Base-by-base conservation (phyloP, 2,113 vertebrate species). In the Pleuronectes platessa region DNA sequence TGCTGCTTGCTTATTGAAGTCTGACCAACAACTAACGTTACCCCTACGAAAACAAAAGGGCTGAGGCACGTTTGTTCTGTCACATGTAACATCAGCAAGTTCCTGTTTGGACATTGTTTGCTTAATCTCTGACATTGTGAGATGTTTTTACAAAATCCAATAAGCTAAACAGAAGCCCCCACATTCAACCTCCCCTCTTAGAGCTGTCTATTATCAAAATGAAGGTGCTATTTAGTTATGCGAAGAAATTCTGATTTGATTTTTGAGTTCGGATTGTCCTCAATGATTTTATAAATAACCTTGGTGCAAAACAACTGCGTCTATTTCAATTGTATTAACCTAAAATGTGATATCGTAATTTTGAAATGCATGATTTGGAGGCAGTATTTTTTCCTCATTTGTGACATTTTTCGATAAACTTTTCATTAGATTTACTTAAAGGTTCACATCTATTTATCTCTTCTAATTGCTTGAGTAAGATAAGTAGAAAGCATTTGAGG, bases 391-490 rank as follows among this genome's bases (percentile, higher is more conserved):
- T 42, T 27, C 26, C 40, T 2, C 0, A 5, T 61, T 59, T 70
- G 12, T 13, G 21, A 37, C 0, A n/a, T 61, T 2, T 3, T 62
- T 40, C 9, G 9, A 9, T 35, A 35, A 9, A 37, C 35, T 37
- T 37, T 37, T 37, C 35, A 37, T 2, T 10, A 37, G 35, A 10
- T 37, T 9, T 37, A 37, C 35, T 2, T 37, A 1, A 37, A 37
- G 8, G 35, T 7, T 20, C 5, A 31, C 31, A 7, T 7, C 31
- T 31, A 31, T 31, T 31, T 7, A 6, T 7, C 5, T 51, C 4
- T 42, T 59, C 4, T 53, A n/a, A 20, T 47, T 71, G 20, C 53
- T 72, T 61, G 9, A 61, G 17, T 61, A 26, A 24, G 27, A 74
- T 37, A n/a, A 68, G 3, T 61, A 37, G 11, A 45, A 45, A 45